These are phyloP conservation scores for Drosophila ochracea DNA, from an alignment of 2,888 invertebrate species.

Conservation along the genomic window DNA sequence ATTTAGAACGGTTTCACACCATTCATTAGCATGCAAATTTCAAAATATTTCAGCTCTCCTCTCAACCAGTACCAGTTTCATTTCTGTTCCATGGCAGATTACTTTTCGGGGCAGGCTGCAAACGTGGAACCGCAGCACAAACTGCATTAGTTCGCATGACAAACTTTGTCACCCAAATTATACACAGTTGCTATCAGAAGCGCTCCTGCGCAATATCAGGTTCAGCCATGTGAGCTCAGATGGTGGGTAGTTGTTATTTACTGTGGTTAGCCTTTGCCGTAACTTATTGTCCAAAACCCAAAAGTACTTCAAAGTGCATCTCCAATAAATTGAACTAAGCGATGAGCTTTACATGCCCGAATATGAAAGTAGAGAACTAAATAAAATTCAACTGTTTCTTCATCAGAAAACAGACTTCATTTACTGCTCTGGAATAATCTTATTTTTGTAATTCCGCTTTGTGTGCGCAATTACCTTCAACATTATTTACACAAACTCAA, in stretches of 20 bases:
- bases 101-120: conserved; percentile 18
- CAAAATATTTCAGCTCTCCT: conserved; percentile 59
- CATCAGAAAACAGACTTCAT: background rate
- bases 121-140: conserved; percentile 33
- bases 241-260: conserved; percentile 5
- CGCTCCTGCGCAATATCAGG: conserved; percentile 17
- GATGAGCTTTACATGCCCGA: background rate
- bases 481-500: conserved; percentile 24
- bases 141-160: conserved; percentile 66
- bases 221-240: conserved; percentile 6
- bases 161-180: conserved; percentile 67
- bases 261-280: conserved; percentile 23
- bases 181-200: conserved; percentile 37
- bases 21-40: conserved; percentile 75
- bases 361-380: too few relatives aligned
- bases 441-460: background rate
- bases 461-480: conserved; percentile 3
- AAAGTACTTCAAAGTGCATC: conserved; percentile 1
- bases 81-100: conserved; percentile 9
- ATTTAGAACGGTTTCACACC: conserved; percentile 46
- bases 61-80: conserved; percentile 10
- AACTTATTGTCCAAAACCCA: conserved; percentile 35
- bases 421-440: background rate
- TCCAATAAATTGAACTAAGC: background rate
- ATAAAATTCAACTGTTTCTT: background rate